These are phyloP conservation scores for Anoplophora glabripennis DNA, from an alignment of 1,140 invertebrate species.

Conservation along the genomic window DNA sequence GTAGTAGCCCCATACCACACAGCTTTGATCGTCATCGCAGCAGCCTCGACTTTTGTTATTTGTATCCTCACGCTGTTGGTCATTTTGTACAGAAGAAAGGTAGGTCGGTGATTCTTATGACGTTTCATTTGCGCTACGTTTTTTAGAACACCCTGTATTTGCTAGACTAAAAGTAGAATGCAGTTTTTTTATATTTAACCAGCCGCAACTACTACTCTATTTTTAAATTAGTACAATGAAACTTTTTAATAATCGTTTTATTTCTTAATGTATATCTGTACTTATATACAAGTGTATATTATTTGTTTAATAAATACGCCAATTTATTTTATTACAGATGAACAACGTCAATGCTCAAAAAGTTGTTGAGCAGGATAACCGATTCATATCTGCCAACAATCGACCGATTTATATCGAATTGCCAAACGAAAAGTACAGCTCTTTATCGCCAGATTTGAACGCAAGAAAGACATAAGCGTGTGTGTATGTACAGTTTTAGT, in stretches of 20 bases:
- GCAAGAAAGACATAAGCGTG: conserved; percentile 1
- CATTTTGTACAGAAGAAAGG: conserved; percentile 64
- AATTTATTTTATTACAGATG: conserved; percentile 27
- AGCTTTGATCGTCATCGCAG: conserved; percentile 65
- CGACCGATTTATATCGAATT: conserved; percentile 58
- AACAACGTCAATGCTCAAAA: conserved; percentile 51
- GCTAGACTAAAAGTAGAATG: no score
- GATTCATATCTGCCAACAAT: conserved; percentile 53
- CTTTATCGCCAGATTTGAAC: background rate
- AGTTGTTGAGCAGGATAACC: conserved; percentile 52
- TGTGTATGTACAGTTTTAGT: background rate
- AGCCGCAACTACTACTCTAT: no score
- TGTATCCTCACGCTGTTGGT: conserved; percentile 66
- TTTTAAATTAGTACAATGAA: no score
- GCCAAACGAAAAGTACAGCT: conserved; percentile 45
- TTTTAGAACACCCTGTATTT: no score
- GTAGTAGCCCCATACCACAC: conserved; percentile 67
- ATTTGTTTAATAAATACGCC: no score
- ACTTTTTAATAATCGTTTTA: no score
- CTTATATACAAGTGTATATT: no score
- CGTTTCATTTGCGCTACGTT: no score
- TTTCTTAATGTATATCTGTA: no score
- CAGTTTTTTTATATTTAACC: no score
- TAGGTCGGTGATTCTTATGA: conserved; percentile 26
- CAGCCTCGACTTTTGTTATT: conserved; percentile 69